Percentiles rank a stretch among this genome's conserved stretches.
Evolutionary conservation across 2,888 invertebrate genomes (phyloP).

Genomic region (Enchytraeus crypticus): DNA sequence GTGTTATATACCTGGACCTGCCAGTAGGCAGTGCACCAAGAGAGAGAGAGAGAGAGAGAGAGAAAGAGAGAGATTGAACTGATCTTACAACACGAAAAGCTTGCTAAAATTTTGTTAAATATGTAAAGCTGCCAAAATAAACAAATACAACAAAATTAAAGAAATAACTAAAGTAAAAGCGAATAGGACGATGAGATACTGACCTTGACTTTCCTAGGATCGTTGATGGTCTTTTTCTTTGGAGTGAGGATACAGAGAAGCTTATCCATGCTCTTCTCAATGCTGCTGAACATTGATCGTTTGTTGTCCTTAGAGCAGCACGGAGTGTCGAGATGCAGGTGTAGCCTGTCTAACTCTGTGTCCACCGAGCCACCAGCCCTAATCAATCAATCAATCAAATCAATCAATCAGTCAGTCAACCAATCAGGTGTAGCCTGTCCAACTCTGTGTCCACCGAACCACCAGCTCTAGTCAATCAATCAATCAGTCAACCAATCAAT

Average conservation of each 20-base stretch:
- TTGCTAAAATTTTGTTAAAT: no score
- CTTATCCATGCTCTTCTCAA: slow-evolving; percentile 62
- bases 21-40: no score
- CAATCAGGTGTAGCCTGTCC: slow-evolving; percentile 31
- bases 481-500: no score
- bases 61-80: no score
- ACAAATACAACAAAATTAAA: background rate
- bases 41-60: no score
- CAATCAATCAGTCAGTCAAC: background rate
- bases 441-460: slow-evolving; percentile 44
- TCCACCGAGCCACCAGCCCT: slow-evolving; percentile 44
- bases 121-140: background rate
- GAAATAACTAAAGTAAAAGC: background rate
- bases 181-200: background rate
- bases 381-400: background rate
- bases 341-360: slow-evolving; percentile 39
- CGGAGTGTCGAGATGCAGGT: slow-evolving; percentile 33
- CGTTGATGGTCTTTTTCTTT: slow-evolving; percentile 47
- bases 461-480: slow-evolving; percentile 35
- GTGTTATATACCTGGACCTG: no score
- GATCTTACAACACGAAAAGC: no score
- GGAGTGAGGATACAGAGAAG: slow-evolving; percentile 65
- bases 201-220: slow-evolving; percentile 49
- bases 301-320: slow-evolving; percentile 49
- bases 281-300: slow-evolving; percentile 59